Evolutionary conservation across 2,113 vertebrate species (phyloP), one percentile per base, ranked within the genome.

Genomic region (Balaeniceps rex): DNA sequence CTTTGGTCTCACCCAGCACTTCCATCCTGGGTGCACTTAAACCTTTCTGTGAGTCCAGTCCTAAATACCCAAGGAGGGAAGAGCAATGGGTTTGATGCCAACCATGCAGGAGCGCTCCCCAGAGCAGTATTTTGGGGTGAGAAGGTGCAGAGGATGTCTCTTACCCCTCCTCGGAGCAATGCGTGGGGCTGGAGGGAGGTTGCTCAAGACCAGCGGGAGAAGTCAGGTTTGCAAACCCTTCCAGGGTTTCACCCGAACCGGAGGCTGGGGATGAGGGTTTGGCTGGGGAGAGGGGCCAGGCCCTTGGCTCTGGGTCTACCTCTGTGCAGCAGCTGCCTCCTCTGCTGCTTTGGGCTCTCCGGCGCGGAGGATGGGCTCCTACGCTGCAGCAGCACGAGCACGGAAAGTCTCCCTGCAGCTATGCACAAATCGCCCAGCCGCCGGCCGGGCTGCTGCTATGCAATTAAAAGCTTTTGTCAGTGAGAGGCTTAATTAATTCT

Each of bases 401-500:
- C 1, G 0, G n/a, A 17, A 52, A 42, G 10, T 57, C 66, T 89
- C 46, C 47, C 60, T 19, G 25, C 36, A 49, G 74, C 74, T 5
- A 17, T 14, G 44, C 23, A 8, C n/a, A 14, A 49, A 29, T 55
- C 2, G 1, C 40, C n/a, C 70, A 26, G 44, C 85, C 69, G 44
- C 71, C 0, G 2, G 87, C 72, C 64, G 10, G 52, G 54, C 10
- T 5, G 54, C 34, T 66, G 68, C 55, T 28, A 12, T 42, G 89
- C 90, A 91, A 95, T 97, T 87, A 93, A 88, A 95, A 96, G 68
- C 34, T 85, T 93, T 96, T 91, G n/a, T 47, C 70, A 94, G 66
- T 54, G 91, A 94, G 88, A 94, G 87, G 94, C 83, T 97, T 96
- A 95, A 97, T 97, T 96, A 98, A 90, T 23, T 21, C 63, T 69